Conservation (phyloP, 2,888 invertebrate species). For the Podabrus alpinus region DNA sequence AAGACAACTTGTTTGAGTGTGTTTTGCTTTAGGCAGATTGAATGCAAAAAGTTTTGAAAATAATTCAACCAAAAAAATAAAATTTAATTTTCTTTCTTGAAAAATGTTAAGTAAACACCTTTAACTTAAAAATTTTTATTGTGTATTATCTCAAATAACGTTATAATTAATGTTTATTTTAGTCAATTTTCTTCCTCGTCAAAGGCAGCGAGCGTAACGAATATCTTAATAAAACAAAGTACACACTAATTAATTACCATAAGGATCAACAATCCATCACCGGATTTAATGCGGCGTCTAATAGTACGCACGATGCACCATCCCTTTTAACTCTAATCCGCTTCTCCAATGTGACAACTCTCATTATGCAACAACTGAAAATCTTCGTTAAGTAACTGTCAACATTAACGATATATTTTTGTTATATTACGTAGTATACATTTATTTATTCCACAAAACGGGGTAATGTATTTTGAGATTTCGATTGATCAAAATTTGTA, state of each 20-base stretch:
- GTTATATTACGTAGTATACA: not conserved
- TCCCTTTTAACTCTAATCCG: constrained; percentile 31
- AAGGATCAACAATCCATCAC: constrained; percentile 50
- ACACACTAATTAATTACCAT: constrained; percentile 48
- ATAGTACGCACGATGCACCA: constrained; percentile 33
- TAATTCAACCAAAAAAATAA: not conserved
- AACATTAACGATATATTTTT: constrained; percentile 14
- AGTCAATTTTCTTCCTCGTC: not conserved
- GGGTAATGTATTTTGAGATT: not conserved
- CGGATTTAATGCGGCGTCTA: constrained; percentile 43
- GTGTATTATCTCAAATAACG: not conserved
- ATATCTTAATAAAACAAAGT: constrained; percentile 31
- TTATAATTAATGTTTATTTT: not conserved
- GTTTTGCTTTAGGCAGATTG: constrained; percentile 15
- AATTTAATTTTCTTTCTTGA: not conserved
- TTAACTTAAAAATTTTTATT: not conserved
- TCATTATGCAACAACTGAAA: constrained; percentile 26
- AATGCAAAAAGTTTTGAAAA: constrained; percentile 8
- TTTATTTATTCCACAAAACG: not conserved
- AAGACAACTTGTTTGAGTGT: constrained; percentile 16
- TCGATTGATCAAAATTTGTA: too few relatives aligned
- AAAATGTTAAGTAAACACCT: not conserved
- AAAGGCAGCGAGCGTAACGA: not conserved
- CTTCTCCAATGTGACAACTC: constrained; percentile 26
- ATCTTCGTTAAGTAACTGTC: constrained; percentile 15